Evolutionary conservation across 2,113 vertebrate genomes (phyloP).

Genomic region (Melanostigma gelatinosum): DNA sequence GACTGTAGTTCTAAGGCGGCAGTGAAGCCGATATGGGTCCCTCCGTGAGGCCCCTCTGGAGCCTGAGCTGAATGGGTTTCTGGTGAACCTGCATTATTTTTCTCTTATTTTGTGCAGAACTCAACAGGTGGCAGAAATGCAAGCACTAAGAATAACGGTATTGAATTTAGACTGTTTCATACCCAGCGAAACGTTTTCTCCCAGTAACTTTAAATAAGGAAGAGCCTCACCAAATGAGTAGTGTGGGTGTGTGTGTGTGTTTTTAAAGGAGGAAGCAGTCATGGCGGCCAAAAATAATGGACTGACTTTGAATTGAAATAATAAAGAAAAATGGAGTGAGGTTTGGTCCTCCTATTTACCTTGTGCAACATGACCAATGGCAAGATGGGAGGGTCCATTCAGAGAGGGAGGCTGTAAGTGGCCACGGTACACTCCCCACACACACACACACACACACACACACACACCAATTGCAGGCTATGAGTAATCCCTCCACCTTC

Average conservation of each 20-base stretch:
- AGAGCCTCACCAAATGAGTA: not conserved
- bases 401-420: slow-evolving; percentile 13
- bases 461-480: slow-evolving; percentile 8
- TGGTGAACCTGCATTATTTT: too few relatives aligned
- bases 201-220: too few relatives aligned
- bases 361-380: slow-evolving; percentile 6
- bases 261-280: not conserved
- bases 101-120: too few relatives aligned
- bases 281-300: not conserved
- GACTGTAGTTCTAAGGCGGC: too few relatives aligned
- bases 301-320: not conserved
- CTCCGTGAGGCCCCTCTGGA: too few relatives aligned
- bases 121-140: too few relatives aligned
- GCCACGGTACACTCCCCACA: not conserved
- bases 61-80: too few relatives aligned
- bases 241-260: not conserved
- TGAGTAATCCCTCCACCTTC: slow-evolving; percentile 39
- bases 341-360: not conserved
- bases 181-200: too few relatives aligned
- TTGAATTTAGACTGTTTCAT: too few relatives aligned
- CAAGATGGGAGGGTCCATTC: not conserved
- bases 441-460: not conserved
- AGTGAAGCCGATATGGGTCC: too few relatives aligned
- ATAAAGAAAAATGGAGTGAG: not conserved
- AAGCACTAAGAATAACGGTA: too few relatives aligned